These are phyloP conservation scores for Trissolcus brochymenae DNA, from an alignment of 2,888 invertebrate species.

Conservation along the genomic window DNA sequence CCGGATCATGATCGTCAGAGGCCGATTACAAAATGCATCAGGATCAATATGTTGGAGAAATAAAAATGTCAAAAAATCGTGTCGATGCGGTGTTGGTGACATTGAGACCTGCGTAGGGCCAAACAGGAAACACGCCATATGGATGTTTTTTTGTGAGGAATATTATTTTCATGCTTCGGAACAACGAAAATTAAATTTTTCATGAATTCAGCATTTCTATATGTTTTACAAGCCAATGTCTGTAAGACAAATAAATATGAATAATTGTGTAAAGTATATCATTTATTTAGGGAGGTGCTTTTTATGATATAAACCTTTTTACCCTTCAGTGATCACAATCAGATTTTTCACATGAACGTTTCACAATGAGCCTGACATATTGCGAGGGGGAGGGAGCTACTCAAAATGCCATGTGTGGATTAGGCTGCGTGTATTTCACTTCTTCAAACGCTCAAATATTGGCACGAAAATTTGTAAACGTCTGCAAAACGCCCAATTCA, in stretches of 20 bases:
- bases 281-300: slow-evolving; percentile 9
- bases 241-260: background rate
- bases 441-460: slow-evolving; percentile 23
- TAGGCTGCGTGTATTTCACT: slow-evolving; percentile 31
- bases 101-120: slow-evolving; percentile 33
- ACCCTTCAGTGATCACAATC: slow-evolving; percentile 38
- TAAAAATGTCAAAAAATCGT: slow-evolving; percentile 25
- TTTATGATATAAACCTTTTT: slow-evolving; percentile 24
- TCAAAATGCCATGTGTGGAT: slow-evolving; percentile 47
- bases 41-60: slow-evolving; percentile 8
- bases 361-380: slow-evolving; percentile 46
- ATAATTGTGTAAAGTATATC: slow-evolving; percentile 1
- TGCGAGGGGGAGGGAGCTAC: slow-evolving; percentile 40
- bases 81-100: slow-evolving; percentile 19
- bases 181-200: slow-evolving; percentile 27
- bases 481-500: slow-evolving; percentile 6
- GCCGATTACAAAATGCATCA: slow-evolving; percentile 10
- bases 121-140: slow-evolving; percentile 49
- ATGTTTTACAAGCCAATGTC: background rate
- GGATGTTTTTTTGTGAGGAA: slow-evolving; percentile 44
- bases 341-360: slow-evolving; percentile 50
- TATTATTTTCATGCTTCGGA: slow-evolving; percentile 17
- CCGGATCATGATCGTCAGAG: background rate
- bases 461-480: slow-evolving; percentile 25
- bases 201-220: background rate